Evolutionary conservation across 2,797 vertebrate genomes (phyloP).

Genomic region (Clarias fuscus): DNA sequence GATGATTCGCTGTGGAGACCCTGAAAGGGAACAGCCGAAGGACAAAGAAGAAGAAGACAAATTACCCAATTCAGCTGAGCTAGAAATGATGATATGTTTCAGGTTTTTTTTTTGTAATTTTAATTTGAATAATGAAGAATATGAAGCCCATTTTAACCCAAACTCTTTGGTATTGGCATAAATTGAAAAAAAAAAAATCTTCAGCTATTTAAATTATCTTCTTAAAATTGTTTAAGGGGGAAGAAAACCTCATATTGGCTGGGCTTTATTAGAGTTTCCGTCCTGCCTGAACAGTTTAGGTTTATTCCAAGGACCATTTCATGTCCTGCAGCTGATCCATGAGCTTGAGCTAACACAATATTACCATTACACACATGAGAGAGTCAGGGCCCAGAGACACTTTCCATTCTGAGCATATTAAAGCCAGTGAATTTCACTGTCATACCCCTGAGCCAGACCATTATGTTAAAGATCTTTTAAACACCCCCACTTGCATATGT

Average conservation of each 20-base stretch:
- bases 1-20: too few species aligned
- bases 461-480: constrained; percentile 25
- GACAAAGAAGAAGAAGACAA: too few species aligned
- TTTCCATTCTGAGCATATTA: constrained; percentile 16
- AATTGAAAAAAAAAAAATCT: background rate
- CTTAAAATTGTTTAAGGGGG: background rate
- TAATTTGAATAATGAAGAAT: background rate
- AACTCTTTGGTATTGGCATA: background rate
- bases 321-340: background rate
- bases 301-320: background rate
- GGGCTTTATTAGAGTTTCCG: background rate
- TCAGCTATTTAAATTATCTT: background rate
- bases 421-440: constrained; percentile 15
- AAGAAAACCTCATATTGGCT: background rate
- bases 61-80: background rate
- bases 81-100: background rate
- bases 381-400: constrained; percentile 13
- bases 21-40: too few species aligned
- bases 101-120: too few species aligned
- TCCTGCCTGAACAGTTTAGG: background rate
- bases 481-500: constrained; percentile 15
- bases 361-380: constrained; percentile 27
- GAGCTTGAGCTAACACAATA: constrained; percentile 8
- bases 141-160: background rate
- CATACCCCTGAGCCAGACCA: background rate